Conservation (phyloP, 2,113 vertebrate species). For the Camelus bactrianus region DNA sequence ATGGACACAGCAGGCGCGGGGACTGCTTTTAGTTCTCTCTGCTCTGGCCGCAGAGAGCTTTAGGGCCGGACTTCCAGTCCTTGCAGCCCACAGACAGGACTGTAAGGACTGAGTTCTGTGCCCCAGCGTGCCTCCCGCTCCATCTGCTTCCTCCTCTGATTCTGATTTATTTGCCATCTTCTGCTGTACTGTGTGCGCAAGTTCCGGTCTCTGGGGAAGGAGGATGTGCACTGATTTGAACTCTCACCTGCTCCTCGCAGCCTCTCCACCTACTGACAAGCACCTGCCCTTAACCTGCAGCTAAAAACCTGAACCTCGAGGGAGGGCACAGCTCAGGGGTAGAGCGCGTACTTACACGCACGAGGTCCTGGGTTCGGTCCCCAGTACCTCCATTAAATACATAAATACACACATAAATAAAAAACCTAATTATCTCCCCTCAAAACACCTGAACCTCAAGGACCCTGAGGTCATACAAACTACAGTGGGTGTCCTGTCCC, state of each 20-base stretch:
- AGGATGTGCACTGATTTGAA: background rate
- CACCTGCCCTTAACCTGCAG: background rate
- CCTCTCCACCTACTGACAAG: background rate
- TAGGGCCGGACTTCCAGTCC: background rate
- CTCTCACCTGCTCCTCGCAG: background rate
- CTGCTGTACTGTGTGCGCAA: background rate
- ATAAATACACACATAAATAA: too few relatives aligned
- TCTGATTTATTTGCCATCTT: background rate
- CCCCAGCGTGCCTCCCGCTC: background rate
- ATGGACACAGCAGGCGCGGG: background rate
- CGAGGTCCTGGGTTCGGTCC: too few relatives aligned
- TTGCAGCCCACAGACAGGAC: background rate
- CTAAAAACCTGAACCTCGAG: background rate
- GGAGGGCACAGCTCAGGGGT: too few relatives aligned
- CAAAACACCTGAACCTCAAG: too few relatives aligned
- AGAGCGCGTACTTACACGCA: too few relatives aligned
- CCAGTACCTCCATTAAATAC: too few relatives aligned
- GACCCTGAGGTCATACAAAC: too few relatives aligned
- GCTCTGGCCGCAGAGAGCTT: background rate
- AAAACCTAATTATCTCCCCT: too few relatives aligned
- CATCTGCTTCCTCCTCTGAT: background rate
- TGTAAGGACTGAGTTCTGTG: background rate
- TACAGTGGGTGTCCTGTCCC: too few relatives aligned
- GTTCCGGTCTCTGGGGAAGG: background rate
- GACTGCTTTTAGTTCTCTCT: background rate